phyloP scores from a whole-genome alignment of 1,140 invertebrate genomes.

The Drosophila saltans region DNA sequence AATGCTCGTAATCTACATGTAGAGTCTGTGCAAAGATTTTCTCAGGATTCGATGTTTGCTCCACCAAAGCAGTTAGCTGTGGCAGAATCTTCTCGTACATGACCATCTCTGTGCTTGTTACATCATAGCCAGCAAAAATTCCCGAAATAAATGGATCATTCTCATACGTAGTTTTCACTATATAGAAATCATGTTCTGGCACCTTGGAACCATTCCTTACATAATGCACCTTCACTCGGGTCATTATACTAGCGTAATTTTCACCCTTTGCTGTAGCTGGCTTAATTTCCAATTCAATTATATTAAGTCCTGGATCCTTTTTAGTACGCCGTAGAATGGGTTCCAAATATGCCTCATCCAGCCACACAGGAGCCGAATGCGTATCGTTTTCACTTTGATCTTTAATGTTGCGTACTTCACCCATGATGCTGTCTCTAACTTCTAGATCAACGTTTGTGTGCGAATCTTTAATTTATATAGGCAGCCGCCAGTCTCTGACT shows the following conservation, averaged over 20 bases:
- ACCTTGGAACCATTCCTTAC: constrained; percentile 27
- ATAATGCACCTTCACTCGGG: constrained; percentile 59
- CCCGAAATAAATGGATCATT: constrained; percentile 55
- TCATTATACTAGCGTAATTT: constrained; percentile 82
- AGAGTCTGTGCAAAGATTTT: constrained; percentile 73
- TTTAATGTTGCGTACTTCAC: constrained; percentile 37
- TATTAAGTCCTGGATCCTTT: constrained; percentile 49
- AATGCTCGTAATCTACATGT: constrained; percentile 72
- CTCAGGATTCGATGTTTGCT: constrained; percentile 50
- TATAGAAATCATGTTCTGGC: constrained; percentile 51
- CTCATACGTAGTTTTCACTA: constrained; percentile 76
- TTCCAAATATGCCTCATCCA: constrained; percentile 66
- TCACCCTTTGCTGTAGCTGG: constrained; percentile 78
- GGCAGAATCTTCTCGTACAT: constrained; percentile 79
- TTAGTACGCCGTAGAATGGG: constrained; percentile 49
- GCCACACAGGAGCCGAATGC: constrained; percentile 66
- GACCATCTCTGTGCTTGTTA: constrained; percentile 69
- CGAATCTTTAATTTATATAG: constrained; percentile 47
- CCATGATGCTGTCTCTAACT: constrained; percentile 41
- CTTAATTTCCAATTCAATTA: constrained; percentile 58
- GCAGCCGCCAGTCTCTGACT: constrained; percentile 6
- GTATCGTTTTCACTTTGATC: constrained; percentile 31
- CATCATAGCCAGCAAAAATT: constrained; percentile 64
- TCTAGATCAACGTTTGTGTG: constrained; percentile 16
- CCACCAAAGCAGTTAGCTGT: constrained; percentile 50